Base-by-base conservation (phyloP, 1,140 invertebrate genomes). In the Episyrphus balteatus region DNA sequence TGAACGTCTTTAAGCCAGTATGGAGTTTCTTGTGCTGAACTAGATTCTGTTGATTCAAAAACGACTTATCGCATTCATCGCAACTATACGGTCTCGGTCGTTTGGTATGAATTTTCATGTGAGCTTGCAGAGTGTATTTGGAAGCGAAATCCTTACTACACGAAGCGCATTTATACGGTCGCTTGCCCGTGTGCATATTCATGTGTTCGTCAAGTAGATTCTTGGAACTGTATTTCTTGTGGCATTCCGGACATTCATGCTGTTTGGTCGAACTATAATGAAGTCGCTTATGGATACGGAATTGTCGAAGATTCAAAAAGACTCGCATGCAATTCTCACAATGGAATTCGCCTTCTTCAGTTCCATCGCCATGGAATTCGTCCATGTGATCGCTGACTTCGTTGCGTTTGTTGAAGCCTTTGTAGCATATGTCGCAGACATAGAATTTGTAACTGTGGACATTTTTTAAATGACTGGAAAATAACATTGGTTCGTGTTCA, bases 61-160 rank as follows among this genome's bases (percentile, higher is more conserved):
- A 88, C 8, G 79, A 73, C 66, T 88, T 88, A 9, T 68, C 72
- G 57, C 85, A 88, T 21, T 77, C 69, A 5, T 59, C 58, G 53
- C 85, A 88, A 34, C 76, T 74, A 51, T 73, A 84, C 2, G 83
- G 83, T 17, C 85, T 65, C 3, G 81, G 78, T 13, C 84, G 68
- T 32, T 71, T 67, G 60, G 70, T 55, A 54, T 88, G 84, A 0
- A 81, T 87, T 68, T 86, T 87, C 45, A 79, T 69, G 57, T 87
- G 85, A 0, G 82, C 79, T 54, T 80, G 82, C 49, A 80, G 80
- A 1, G 83, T 83, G 56, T 86, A 87, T 53, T 86, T 87, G 2
- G 81, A 84, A 1, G 84, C 79, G 62, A 87, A 87, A 54, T 78
- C 74, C 68, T 87, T 87, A 6, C 72, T 70, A 61, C 85, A 88